Evolutionary conservation across 1,140 invertebrate genomes (phyloP), one percentile per base, ranked within the genome.

Genomic region (Drosophila ogumai): DNA sequence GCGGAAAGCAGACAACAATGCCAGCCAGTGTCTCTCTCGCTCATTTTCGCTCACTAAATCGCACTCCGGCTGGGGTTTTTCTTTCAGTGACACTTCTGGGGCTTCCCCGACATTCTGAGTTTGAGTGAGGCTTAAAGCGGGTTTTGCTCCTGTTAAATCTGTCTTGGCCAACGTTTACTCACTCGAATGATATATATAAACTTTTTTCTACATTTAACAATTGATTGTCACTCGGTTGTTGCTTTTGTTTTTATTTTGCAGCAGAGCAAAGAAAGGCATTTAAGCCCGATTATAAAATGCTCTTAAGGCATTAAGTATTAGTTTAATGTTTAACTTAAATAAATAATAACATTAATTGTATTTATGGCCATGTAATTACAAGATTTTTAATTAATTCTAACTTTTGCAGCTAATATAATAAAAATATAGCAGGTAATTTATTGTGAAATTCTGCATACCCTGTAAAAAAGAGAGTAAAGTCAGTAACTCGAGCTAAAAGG

Each of bases 201-300:
- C 80, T 87, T 88, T 82, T 85, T 74, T 85, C 71, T 82, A 75
- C 84, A 82, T 80, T 88, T 84, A 88, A 88, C 84, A 87, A 87
- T 87, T 87, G 87, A 87, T 87, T 87, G 84, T 87, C 84, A 87
- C 85, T 84, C 84, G 63, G 43, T 49, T 73, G 57, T 36, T 19
- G 75, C 19, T 36, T 52, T 46, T 41, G 65, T 6, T 28, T 47
- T 47, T 40, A 13, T 41, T 49, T 55, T 28, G 34, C 32, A 46
- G n/a, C 12, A 22, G 17, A 12, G 15, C 7, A 49, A 49, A 64
- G 49, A 59, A 1, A 10, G 41, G 0, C 9, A 46, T 19, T 44
- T 22, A 32, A 67, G 13, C 12, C 66, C 63, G 61, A 67, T 67
- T 38, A 55, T 46, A 44, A 31, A 67, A 69, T 69, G 25, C 66